Percentiles rank a stretch among this genome's conserved stretches.
Conservation (phyloP, 2,888 invertebrate genomes). For the Mythimna loreyi region DNA sequence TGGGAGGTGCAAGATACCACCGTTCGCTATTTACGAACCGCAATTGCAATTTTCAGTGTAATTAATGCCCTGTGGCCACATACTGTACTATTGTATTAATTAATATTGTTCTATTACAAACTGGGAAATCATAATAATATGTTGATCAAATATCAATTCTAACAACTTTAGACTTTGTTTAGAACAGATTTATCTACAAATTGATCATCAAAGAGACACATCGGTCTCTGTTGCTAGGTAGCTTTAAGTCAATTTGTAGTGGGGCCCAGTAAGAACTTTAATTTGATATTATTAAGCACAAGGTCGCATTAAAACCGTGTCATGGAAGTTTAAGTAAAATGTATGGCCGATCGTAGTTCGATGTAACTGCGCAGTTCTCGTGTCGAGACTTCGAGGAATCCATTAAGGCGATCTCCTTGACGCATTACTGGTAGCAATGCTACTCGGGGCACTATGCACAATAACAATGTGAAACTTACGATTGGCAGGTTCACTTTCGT, state of each 20-base stretch:
- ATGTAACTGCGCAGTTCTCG: conserved; percentile 85
- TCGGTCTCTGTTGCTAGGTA: conserved; percentile 18
- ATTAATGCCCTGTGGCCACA: conserved; percentile 44
- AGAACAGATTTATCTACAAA: neutral
- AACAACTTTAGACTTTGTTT: conserved; percentile 7
- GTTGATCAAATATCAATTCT: conserved; percentile 4
- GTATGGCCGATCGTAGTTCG: conserved; percentile 72
- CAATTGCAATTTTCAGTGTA: conserved; percentile 72
- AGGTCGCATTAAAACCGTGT: conserved; percentile 75
- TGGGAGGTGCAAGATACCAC: conserved; percentile 83
- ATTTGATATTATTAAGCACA: conserved; percentile 72
- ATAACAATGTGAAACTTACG: conserved; percentile 76
- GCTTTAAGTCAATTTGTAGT: conserved; percentile 54
- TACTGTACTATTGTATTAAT: conserved; percentile 16
- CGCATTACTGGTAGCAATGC: conserved; percentile 75
- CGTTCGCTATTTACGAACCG: conserved; percentile 73
- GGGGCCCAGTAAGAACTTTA: conserved; percentile 62
- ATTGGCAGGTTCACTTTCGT: conserved; percentile 69
- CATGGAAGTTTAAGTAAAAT: conserved; percentile 77
- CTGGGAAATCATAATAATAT: conserved; percentile 36
- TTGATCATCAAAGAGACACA: conserved; percentile 6
- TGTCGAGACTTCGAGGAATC: conserved; percentile 79
- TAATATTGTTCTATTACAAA: conserved; percentile 6
- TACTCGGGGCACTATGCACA: conserved; percentile 65
- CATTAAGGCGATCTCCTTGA: conserved; percentile 83